phyloP scores from a whole-genome alignment of 2,888 invertebrate species.

The Agriopis aurantiaria region DNA sequence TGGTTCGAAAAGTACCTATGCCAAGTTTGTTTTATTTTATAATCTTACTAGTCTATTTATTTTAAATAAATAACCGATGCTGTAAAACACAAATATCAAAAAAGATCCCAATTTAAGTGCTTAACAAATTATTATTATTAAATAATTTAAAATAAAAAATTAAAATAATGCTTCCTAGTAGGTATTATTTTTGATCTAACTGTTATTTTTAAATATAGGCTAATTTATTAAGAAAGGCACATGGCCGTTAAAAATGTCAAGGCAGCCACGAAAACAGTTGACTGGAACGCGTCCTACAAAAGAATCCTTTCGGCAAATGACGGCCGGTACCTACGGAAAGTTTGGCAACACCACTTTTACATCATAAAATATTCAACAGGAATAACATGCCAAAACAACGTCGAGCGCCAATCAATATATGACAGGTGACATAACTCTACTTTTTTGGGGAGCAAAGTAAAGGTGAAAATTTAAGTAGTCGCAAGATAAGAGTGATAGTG shows the following conservation, averaged over 20 bases:
- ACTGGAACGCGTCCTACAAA: constrained; percentile 17
- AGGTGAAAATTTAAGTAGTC: background rate
- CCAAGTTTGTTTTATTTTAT: too few species aligned
- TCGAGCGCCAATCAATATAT: constrained; percentile 15
- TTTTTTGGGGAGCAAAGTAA: background rate
- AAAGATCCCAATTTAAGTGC: too few species aligned
- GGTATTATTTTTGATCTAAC: too few species aligned
- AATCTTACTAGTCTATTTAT: too few species aligned
- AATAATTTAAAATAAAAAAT: too few species aligned
- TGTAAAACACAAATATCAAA: too few species aligned
- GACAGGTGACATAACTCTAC: background rate
- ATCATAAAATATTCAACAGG: constrained; percentile 22
- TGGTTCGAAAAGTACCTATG: too few species aligned
- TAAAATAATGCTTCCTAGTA: too few species aligned
- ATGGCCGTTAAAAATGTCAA: constrained; percentile 1
- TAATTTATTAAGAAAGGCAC: too few species aligned
- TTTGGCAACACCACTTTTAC: constrained; percentile 23
- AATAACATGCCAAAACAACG: constrained; percentile 9
- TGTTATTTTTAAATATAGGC: background rate
- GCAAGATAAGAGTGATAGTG: too few species aligned
- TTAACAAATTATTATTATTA: too few species aligned
- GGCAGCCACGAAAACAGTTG: constrained; percentile 20
- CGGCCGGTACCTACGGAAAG: constrained; percentile 13
- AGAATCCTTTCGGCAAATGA: constrained; percentile 21
- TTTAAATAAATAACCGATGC: too few species aligned